Percentiles rank a stretch among this genome's conserved stretches.
phyloP scores from a whole-genome alignment of 1,140 invertebrate genomes.

The Ladona fulva region DNA sequence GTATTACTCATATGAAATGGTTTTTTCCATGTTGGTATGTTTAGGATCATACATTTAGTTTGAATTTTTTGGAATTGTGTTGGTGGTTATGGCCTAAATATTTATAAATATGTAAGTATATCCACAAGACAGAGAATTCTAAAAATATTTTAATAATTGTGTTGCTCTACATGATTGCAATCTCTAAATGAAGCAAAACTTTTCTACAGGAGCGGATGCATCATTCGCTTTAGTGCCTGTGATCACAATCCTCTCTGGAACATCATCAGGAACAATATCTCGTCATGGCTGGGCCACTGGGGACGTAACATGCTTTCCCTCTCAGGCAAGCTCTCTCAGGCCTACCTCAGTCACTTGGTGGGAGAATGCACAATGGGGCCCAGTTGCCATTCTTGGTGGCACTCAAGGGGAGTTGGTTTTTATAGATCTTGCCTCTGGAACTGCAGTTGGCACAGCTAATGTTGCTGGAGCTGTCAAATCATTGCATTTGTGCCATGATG shows the following conservation, averaged over 20 bases:
- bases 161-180: no score
- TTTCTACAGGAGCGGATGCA: not conserved
- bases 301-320: constrained; percentile 33
- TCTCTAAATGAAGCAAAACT: no score
- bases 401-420: constrained; percentile 60
- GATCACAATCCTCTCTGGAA: not conserved
- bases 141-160: no score
- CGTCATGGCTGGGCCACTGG: constrained; percentile 45
- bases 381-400: constrained; percentile 60
- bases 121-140: no score
- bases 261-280: not conserved
- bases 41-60: no score
- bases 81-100: no score
- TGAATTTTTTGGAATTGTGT: no score
- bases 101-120: no score
- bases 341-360: constrained; percentile 55
- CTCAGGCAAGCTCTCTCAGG: constrained; percentile 25
- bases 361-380: constrained; percentile 51
- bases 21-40: no score
- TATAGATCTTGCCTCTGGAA: constrained; percentile 57
- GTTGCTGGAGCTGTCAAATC: constrained; percentile 48
- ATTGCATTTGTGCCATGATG: constrained; percentile 57
- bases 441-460: constrained; percentile 51
- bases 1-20: no score
- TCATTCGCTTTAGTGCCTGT: not conserved